A percentile compares a stretch with the other conserved stretches of the same genome.
These are phyloP conservation scores for Malthinus flaveolus DNA, from an alignment of 2,888 invertebrate genomes.

Conservation along the genomic window DNA sequence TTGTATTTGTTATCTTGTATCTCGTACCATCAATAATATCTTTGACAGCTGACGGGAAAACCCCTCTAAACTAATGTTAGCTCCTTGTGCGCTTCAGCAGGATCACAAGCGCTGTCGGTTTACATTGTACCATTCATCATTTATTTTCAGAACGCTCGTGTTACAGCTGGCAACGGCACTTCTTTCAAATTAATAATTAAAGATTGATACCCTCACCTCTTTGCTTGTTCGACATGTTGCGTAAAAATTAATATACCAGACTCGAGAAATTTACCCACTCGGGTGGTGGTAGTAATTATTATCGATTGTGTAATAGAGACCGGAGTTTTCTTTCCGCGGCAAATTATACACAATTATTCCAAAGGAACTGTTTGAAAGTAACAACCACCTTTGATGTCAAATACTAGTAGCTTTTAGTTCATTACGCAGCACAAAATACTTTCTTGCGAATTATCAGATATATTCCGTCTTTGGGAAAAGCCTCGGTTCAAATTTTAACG, in stretches of 20 bases:
- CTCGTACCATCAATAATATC: conserved; percentile 41
- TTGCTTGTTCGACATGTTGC: too few species aligned
- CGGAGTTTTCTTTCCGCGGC: background rate
- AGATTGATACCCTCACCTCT: background rate
- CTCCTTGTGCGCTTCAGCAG: conserved; percentile 35
- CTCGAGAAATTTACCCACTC: too few species aligned
- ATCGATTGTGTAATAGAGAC: too few species aligned
- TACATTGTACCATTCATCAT: conserved; percentile 28
- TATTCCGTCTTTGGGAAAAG: conserved; percentile 18
- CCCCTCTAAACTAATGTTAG: conserved; percentile 43
- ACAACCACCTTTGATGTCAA: conserved; percentile 19
- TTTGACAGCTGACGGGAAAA: conserved; percentile 42
- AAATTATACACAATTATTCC: conserved; percentile 20
- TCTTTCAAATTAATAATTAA: conserved; percentile 18
- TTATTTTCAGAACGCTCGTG: conserved; percentile 19
- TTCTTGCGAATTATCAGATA: conserved; percentile 23
- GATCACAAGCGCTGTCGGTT: conserved; percentile 30
- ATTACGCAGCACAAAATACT: conserved; percentile 18
- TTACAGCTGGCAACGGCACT: conserved; percentile 16
- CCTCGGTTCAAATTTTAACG: conserved; percentile 18
- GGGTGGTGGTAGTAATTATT: too few species aligned
- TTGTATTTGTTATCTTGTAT: conserved; percentile 32
- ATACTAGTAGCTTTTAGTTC: conserved; percentile 23
- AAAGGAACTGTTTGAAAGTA: conserved; percentile 12
- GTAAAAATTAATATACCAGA: too few species aligned